Evolutionary conservation across 2,888 invertebrate species (phyloP).

Genomic region (Argyresthia albistria): DNA sequence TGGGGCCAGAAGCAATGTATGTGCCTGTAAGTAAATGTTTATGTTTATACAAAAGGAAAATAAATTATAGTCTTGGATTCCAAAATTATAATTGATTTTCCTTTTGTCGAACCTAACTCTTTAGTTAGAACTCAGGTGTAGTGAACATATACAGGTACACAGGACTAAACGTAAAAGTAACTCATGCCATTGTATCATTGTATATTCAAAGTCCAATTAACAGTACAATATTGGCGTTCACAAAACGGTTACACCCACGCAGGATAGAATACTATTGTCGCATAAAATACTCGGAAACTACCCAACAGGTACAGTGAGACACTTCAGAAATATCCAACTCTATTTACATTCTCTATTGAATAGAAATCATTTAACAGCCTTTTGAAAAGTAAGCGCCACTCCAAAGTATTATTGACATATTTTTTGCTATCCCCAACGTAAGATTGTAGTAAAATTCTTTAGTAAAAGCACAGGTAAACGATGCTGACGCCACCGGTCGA

Average conservation of each 20-base stretch:
- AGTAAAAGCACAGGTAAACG: slow-evolving; percentile 23
- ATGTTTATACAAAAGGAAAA: too few species aligned
- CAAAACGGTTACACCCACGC: slow-evolving; percentile 12
- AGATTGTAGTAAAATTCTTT: slow-evolving; percentile 47
- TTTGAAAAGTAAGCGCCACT: slow-evolving; percentile 58
- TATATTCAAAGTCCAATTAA: neutral
- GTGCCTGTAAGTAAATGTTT: too few species aligned
- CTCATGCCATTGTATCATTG: too few species aligned
- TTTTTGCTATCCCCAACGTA: slow-evolving; percentile 40
- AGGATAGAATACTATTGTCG: slow-evolving; percentile 9
- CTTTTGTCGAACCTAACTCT: too few species aligned
- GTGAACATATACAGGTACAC: too few species aligned
- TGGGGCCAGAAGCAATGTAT: too few species aligned
- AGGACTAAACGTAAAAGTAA: too few species aligned
- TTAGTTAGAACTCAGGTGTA: too few species aligned
- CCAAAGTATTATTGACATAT: slow-evolving; percentile 27
- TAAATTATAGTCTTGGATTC: too few species aligned
- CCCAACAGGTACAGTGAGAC: slow-evolving; percentile 28
- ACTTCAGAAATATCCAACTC: slow-evolving; percentile 34
- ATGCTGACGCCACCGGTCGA: slow-evolving; percentile 14
- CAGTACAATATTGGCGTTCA: slow-evolving; percentile 2
- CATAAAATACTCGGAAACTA: slow-evolving; percentile 15
- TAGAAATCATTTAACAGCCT: slow-evolving; percentile 16
- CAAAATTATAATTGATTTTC: too few species aligned
- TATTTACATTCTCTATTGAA: slow-evolving; percentile 33